Base-by-base conservation (phyloP, 2,888 invertebrate genomes). In the Xanthorhoe spadicearia region DNA sequence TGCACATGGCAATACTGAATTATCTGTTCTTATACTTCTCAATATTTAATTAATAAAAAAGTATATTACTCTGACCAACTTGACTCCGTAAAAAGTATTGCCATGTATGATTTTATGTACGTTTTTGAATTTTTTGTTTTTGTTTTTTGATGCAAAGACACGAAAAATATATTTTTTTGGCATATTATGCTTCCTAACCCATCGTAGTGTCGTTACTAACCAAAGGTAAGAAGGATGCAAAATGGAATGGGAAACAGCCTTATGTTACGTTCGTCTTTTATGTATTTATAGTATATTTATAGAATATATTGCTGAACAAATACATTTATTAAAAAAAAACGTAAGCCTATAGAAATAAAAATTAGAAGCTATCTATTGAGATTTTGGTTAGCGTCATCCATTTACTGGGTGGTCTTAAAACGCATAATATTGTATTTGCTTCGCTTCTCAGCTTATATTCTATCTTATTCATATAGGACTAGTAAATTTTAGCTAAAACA, bases 1-100 rank as follows among this genome's bases (percentile, higher is more conserved):
- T 48, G 9, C 61, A 48, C 64, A 61, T 70, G 71, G 70, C 66
- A 70, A 70, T 17, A 69, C 46, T 32, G 19, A 18, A 43, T 23
- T 43, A 43, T 9, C 13, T 32, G 7, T 1, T 43, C 0, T n/a
- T n/a, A n/a, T 43, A 43, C 13, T 43, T 43, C 1, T 13, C 0
- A 43, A 2, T 43, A 8, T 43, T 43, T 13, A n/a, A n/a, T n/a
- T n/a, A n/a, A n/a, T n/a, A n/a, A n/a, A n/a, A n/a, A n/a, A n/a
- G n/a, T n/a, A 28, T 28, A 28, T 28, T 28, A 28, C 28, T 28
- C 5, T 28, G 2, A 28, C 5, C 32, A 7, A 32, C 23, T 23
- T 18, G 13, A 19, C 18, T 49, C 18, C 23, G n/a, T n/a, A 49
- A 32, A 8, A 9, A 55, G 58, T 66, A 19, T 54, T 62, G 66